phyloP scores from a whole-genome alignment of 2,797 vertebrate genomes.

The Pangasius djambal region DNA sequence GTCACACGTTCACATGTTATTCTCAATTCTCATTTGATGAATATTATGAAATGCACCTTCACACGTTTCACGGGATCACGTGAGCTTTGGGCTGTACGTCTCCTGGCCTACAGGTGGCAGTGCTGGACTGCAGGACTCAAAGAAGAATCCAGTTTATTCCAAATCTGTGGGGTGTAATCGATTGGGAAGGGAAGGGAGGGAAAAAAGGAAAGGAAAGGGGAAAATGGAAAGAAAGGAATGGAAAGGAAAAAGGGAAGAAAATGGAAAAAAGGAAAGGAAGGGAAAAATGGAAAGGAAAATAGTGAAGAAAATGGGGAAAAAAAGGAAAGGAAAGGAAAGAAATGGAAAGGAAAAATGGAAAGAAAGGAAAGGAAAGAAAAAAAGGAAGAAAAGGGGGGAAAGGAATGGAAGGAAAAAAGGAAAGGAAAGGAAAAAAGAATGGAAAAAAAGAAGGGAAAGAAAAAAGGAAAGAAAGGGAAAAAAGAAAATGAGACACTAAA shows the following conservation, averaged over 20 bases:
- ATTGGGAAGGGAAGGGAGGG: not conserved
- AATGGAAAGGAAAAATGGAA: not conserved
- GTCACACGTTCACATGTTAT: not conserved
- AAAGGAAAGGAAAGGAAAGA: not conserved
- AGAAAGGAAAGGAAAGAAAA: not conserved
- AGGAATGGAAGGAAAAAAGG: not conserved
- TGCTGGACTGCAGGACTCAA: conserved; percentile 50
- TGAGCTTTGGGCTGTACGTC: not conserved
- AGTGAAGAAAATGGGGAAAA: fast-evolving
- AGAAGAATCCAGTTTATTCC: not conserved
- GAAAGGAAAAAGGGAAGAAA: no score
- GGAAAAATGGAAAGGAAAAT: not conserved
- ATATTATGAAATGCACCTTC: not conserved
- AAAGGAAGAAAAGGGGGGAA: not conserved
- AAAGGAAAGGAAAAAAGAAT: not conserved
- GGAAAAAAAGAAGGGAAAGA: no score
- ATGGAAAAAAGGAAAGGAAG: no score
- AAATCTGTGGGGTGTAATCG: not conserved
- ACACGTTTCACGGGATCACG: not conserved
- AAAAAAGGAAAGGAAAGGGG: not conserved
- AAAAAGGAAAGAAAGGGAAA: no score
- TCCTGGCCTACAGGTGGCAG: conserved; percentile 55
- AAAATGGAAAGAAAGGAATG: no score
- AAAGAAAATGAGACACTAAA: no score
- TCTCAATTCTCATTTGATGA: not conserved